Conservation (phyloP, 2,888 invertebrate genomes). For the Siphlonurus alternatus region DNA sequence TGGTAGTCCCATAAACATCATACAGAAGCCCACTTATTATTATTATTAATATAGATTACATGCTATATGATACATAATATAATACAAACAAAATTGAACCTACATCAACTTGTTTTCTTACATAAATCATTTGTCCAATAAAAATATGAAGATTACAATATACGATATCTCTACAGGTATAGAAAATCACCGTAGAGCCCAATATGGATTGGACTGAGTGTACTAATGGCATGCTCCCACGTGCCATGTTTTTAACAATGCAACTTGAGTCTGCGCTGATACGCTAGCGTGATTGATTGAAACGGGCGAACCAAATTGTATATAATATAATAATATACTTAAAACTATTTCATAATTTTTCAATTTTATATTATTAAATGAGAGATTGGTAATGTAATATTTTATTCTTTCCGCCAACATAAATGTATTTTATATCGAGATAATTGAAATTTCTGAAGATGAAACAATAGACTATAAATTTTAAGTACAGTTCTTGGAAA, state of each 20-base stretch:
- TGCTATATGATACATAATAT: background rate
- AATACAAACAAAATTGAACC: background rate
- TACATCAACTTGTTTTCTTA: background rate
- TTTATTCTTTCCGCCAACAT: background rate
- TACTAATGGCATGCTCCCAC: background rate
- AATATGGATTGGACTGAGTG: background rate
- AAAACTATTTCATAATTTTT: no score
- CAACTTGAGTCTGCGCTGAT: background rate
- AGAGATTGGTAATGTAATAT: background rate
- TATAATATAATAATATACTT: no score
- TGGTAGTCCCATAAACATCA: background rate
- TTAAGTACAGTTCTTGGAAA: no score
- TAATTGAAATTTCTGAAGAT: background rate
- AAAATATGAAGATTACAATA: background rate
- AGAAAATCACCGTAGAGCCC: background rate
- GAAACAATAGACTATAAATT: background rate
- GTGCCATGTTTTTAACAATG: background rate
- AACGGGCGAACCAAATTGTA: no score
- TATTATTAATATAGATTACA: no score
- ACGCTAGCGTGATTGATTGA: no score
- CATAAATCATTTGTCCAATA: background rate
- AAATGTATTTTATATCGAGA: background rate
- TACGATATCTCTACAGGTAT: background rate
- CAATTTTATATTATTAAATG: background rate
- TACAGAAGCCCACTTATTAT: background rate